Percentiles rank a stretch among this genome's conserved stretches.
phyloP scores from a whole-genome alignment of 2,888 invertebrate genomes.

The Panopea generosa region DNA sequence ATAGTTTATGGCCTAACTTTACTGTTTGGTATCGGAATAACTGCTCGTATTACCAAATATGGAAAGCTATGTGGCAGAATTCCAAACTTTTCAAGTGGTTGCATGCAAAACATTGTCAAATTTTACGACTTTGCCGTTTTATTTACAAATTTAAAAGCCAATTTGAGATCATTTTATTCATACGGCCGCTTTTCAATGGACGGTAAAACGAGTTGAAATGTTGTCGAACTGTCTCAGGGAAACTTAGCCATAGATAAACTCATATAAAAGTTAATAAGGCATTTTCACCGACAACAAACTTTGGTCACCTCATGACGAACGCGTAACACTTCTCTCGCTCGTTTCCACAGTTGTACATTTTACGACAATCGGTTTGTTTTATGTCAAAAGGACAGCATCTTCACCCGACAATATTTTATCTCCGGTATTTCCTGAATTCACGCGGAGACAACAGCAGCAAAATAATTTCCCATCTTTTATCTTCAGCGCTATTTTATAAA shows the following conservation, averaged over 20 bases:
- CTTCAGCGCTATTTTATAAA: slow-evolving; percentile 8
- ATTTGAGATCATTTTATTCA: too few relatives aligned
- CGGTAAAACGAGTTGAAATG: too few relatives aligned
- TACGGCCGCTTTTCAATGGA: too few relatives aligned
- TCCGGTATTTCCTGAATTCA: slow-evolving; percentile 40
- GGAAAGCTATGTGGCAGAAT: not conserved
- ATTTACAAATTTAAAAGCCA: slow-evolving; percentile 15
- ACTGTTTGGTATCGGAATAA: slow-evolving; percentile 20
- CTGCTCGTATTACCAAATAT: not conserved
- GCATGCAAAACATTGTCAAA: slow-evolving; percentile 1
- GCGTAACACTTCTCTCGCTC: slow-evolving; percentile 23
- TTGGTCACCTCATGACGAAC: slow-evolving; percentile 32
- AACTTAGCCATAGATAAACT: too few relatives aligned
- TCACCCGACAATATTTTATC: slow-evolving; percentile 28
- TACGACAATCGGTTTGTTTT: slow-evolving; percentile 32
- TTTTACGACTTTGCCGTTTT: slow-evolving; percentile 23
- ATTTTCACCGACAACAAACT: slow-evolving; percentile 20
- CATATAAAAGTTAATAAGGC: slow-evolving; percentile 50
- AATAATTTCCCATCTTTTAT: slow-evolving; percentile 29
- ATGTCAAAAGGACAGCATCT: slow-evolving; percentile 29
- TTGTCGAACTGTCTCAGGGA: too few relatives aligned
- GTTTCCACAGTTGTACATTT: slow-evolving; percentile 36
- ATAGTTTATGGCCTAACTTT: slow-evolving; percentile 47
- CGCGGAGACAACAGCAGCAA: slow-evolving; percentile 11
- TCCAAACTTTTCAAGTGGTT: slow-evolving; percentile 2